Percentiles rank a stretch among this genome's conserved stretches.
These are phyloP conservation scores for Troides oblongomaculatus DNA, from an alignment of 2,888 invertebrate genomes.

Conservation along the genomic window DNA sequence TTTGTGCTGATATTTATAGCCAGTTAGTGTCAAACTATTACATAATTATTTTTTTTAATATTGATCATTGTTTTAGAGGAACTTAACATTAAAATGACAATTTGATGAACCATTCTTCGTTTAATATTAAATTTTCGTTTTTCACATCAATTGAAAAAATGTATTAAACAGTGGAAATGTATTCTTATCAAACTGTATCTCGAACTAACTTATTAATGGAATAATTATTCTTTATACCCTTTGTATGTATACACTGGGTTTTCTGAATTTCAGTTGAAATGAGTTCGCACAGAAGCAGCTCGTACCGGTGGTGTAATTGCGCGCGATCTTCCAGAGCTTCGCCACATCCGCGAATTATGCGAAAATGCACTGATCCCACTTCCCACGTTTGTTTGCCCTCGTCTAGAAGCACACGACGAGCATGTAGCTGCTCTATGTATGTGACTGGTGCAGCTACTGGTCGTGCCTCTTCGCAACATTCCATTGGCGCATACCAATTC, in stretches of 20 bases:
- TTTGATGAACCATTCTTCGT: not conserved
- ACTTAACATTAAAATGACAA: too few relatives aligned
- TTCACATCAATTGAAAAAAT: not conserved
- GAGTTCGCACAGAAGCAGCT: conserved; percentile 56
- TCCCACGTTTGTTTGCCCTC: conserved; percentile 36
- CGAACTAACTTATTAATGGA: not conserved
- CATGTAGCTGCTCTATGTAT: conserved; percentile 56
- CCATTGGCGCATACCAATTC: conserved; percentile 64
- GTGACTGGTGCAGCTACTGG: conserved; percentile 56
- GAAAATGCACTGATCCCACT: conserved; percentile 32
- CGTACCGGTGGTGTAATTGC: conserved; percentile 45
- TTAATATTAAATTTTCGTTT: not conserved
- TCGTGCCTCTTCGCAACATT: conserved; percentile 56
- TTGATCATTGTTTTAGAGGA: too few relatives aligned
- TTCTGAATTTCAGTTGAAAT: conserved; percentile 47
- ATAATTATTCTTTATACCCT: not conserved
- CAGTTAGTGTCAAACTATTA: too few relatives aligned
- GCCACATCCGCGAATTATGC: conserved; percentile 28
- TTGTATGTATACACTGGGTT: not conserved
- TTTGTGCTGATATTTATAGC: too few relatives aligned
- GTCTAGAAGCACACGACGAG: conserved; percentile 55
- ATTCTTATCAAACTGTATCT: not conserved
- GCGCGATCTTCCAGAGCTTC: conserved; percentile 11
- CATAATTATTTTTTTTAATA: too few relatives aligned
- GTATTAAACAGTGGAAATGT: not conserved